Percentiles rank a stretch among this genome's conserved stretches.
phyloP scores from a whole-genome alignment of 2,888 invertebrate species.

The Labia minor region DNA sequence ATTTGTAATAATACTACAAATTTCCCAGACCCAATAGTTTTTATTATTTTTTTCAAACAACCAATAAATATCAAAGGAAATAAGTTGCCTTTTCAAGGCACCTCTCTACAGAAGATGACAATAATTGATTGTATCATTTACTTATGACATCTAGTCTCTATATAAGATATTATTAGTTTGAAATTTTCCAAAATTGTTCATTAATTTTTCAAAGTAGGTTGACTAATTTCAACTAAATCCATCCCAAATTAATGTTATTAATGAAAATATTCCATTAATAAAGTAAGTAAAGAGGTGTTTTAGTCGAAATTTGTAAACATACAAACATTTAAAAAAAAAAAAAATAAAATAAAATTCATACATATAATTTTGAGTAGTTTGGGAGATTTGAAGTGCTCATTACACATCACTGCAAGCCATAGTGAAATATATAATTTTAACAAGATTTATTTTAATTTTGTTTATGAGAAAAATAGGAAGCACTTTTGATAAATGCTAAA shows the following conservation, averaged over 20 bases:
- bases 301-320: too few relatives aligned
- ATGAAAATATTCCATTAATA: too few relatives aligned
- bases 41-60: slow-evolving; percentile 24
- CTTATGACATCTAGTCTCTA: not conserved
- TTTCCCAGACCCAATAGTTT: slow-evolving; percentile 24
- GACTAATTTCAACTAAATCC: too few relatives aligned
- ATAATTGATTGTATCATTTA: slow-evolving; percentile 24
- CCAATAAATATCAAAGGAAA: slow-evolving; percentile 24
- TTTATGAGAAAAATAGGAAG: not conserved
- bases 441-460: too few relatives aligned
- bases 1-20: not conserved
- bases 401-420: not conserved
- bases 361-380: not conserved
- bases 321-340: too few relatives aligned
- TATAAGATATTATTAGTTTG: not conserved
- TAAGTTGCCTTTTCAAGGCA: slow-evolving; percentile 20
- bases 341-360: too few relatives aligned
- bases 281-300: too few relatives aligned
- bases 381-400: slow-evolving; percentile 13
- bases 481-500: slow-evolving; percentile 6
- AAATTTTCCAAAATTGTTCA: not conserved
- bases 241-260: too few relatives aligned
- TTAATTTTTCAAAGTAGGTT: too few relatives aligned
- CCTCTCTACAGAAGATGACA: slow-evolving; percentile 22
- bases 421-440: not conserved